Evolutionary conservation across 1,140 invertebrate genomes (phyloP).

Genomic region (Brachionus rotundiformis): DNA sequence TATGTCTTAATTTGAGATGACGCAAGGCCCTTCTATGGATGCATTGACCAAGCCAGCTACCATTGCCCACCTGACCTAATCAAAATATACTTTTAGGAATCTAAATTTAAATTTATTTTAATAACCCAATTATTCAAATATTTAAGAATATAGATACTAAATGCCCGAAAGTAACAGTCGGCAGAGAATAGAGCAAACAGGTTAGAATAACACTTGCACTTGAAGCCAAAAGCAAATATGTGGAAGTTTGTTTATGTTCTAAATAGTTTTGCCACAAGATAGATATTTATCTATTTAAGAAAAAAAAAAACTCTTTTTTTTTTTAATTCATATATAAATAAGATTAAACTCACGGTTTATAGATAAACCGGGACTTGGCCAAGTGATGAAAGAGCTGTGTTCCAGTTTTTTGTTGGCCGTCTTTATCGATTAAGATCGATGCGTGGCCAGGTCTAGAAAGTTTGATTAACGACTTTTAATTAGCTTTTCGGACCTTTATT

Average conservation of each 20-base stretch:
- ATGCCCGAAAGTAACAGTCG: neutral
- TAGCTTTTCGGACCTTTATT: too few relatives aligned
- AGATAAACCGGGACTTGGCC: too few relatives aligned
- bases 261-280: neutral
- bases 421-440: too few relatives aligned
- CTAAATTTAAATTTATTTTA: neutral
- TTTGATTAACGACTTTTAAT: too few relatives aligned
- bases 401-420: too few relatives aligned
- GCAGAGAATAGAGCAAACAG: neutral
- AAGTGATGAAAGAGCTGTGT: too few relatives aligned
- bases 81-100: neutral
- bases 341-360: too few relatives aligned
- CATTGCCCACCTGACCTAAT: neutral
- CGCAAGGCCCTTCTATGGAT: neutral
- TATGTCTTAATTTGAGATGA: neutral
- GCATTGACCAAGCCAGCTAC: too few relatives aligned
- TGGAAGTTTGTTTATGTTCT: neutral
- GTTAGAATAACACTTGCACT: constrained; percentile 2
- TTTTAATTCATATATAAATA: too few relatives aligned
- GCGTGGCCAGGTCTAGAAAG: too few relatives aligned
- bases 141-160: neutral
- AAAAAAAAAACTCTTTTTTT: too few relatives aligned
- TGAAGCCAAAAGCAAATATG: neutral
- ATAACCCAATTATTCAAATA: neutral
- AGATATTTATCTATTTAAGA: too few relatives aligned